phyloP scores from a whole-genome alignment of 1,140 invertebrate species.

The Drosophila arawakana region DNA sequence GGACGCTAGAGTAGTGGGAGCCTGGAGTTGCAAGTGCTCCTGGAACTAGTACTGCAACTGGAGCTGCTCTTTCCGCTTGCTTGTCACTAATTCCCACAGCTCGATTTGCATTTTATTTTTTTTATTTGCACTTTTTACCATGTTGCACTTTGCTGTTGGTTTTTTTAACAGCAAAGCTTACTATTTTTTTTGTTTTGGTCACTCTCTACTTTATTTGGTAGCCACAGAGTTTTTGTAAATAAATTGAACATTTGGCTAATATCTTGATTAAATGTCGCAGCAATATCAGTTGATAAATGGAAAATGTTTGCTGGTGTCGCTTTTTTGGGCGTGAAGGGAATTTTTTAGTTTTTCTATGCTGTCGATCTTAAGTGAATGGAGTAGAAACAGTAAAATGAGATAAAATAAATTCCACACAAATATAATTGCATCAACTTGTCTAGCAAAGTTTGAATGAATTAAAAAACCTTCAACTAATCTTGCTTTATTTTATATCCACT shows the following conservation, averaged over 20 bases:
- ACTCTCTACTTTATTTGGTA: conserved; percentile 13
- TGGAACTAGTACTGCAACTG: conserved; percentile 54
- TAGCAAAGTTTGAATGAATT: no score
- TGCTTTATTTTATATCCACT: no score
- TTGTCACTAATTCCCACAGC: conserved; percentile 76
- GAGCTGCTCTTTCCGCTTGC: conserved; percentile 70
- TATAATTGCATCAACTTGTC: no score
- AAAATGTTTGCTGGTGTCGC: conserved; percentile 20
- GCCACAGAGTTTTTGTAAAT: conserved; percentile 62
- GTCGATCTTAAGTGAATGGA: not conserved
- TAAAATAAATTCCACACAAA: no score
- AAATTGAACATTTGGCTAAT: conserved; percentile 76
- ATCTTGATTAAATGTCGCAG: conserved; percentile 71
- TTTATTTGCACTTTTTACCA: conserved; percentile 36
- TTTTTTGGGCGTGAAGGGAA: not conserved
- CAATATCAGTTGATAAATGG: conserved; percentile 10
- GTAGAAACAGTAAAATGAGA: not conserved
- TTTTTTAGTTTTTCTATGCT: not conserved
- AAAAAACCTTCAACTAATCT: no score
- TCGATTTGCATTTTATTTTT: conserved; percentile 71
- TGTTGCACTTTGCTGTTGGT: conserved; percentile 45
- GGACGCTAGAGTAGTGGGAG: not conserved
- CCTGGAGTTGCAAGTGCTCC: conserved; percentile 4
- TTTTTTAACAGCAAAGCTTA: conserved; percentile 12
- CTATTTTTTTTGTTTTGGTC: conserved; percentile 2